These are phyloP conservation scores for Esperia sulphurella DNA, from an alignment of 2,888 invertebrate species.

Conservation along the genomic window DNA sequence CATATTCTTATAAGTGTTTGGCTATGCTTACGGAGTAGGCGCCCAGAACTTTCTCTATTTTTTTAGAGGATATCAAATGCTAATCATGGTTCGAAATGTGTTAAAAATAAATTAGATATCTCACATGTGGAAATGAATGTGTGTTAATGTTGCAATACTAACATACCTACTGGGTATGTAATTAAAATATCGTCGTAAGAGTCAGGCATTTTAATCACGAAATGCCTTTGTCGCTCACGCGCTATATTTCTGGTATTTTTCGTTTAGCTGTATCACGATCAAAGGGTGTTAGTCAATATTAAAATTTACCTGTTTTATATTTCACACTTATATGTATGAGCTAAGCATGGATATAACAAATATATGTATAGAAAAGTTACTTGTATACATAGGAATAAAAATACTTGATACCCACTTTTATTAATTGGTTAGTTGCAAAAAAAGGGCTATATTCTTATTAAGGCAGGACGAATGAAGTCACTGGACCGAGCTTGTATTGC, in stretches of 20 bases:
- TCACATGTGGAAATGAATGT: too few relatives aligned
- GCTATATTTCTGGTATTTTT: constrained; percentile 50
- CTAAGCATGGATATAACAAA: too few relatives aligned
- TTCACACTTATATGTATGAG: too few relatives aligned
- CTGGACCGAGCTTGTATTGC: constrained; percentile 69
- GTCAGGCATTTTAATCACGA: constrained; percentile 59
- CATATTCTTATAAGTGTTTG: too few relatives aligned
- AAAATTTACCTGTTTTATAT: too few relatives aligned
- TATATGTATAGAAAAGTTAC: too few relatives aligned
- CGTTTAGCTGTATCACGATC: constrained; percentile 35
- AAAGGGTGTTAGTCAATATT: constrained; percentile 31
- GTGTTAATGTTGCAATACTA: constrained; percentile 13
- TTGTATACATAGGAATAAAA: background rate
- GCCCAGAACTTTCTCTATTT: too few relatives aligned
- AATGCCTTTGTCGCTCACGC: constrained; percentile 41
- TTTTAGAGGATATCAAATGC: too few relatives aligned
- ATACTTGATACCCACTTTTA: background rate
- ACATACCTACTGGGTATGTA: constrained; percentile 17
- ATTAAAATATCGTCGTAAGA: constrained; percentile 40
- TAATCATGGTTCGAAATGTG: too few relatives aligned
- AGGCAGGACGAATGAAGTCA: constrained; percentile 49
- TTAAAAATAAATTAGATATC: too few relatives aligned
- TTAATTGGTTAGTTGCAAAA: constrained; percentile 28
- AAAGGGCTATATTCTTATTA: too few relatives aligned
- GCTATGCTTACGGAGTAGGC: too few relatives aligned